Evolutionary conservation across 1,140 invertebrate genomes (phyloP), one percentile per base, ranked within the genome.

Genomic region (Plodia interpunctella): DNA sequence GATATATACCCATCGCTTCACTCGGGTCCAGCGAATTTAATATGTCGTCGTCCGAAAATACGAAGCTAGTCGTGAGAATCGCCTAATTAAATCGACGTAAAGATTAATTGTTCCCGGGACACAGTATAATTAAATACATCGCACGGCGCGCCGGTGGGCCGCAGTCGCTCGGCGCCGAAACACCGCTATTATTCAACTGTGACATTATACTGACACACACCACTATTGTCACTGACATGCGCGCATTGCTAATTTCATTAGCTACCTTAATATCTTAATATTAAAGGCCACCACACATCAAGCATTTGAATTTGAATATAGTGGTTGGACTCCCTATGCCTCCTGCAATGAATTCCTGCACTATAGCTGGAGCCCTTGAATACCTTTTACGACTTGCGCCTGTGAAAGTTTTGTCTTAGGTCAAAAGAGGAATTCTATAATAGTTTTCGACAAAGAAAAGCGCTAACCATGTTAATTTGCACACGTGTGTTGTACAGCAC

Each of bases 51-150:
- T 10, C 38, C 5, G 13, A 44, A 44, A 44, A 17, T 13, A 25
- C 18, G 55, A 57, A 13, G 35, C 49, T 57, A 57, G 55, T 35
- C 65, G 65, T 63, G 65, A 63, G 65, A 63, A 67, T 63, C 64
- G 57, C 32, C 65, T 66, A 66, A 66, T 63, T 66, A 66, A 25
- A 25, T n/a, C 13, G 19, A 53, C 19, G 25, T 53, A 53, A 53
- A 53, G 18, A 53, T 53, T 53, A 53, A 53, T 53, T n/a, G 20
- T 53, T 52, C 20, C 21, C 51, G 13, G 21, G 51, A 25, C 21
- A 53, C 51, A 53, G 51, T 25, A 25, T 53, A 53, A 53, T 53
- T 53, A 18, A 53, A 53, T 53, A 25, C 51, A 2, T 25, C 10
- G 18, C n/a, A 20, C 51, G 21, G 18, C n/a, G 51, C 51, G 21